Conservation (phyloP, 2,113 vertebrate species). For the Cinclus cinclus region DNA sequence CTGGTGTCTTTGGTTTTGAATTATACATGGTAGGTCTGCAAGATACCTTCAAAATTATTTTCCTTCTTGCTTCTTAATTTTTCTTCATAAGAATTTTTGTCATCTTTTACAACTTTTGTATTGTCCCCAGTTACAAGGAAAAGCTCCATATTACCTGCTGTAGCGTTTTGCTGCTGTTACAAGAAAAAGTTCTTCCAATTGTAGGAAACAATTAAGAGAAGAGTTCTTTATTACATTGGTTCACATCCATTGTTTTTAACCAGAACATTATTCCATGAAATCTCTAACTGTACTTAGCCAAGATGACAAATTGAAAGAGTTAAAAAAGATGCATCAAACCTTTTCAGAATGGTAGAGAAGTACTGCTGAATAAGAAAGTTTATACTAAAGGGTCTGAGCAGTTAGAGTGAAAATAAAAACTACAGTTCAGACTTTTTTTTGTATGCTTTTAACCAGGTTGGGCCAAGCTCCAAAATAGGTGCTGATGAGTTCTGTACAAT, state of each 20-base stretch:
- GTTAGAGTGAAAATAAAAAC: neutral
- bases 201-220: neutral
- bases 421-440: neutral
- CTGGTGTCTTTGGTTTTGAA: neutral
- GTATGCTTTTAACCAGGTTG: neutral
- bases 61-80: neutral
- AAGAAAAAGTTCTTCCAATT: neutral
- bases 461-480: neutral
- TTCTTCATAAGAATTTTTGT: neutral
- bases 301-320: neutral
- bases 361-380: neutral
- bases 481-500: neutral
- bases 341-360: neutral
- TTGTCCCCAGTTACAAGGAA: neutral
- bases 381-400: neutral
- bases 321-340: neutral
- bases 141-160: neutral
- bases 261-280: neutral
- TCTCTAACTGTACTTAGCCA: neutral
- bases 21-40: neutral
- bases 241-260: neutral
- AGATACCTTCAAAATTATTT: neutral
- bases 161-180: neutral
- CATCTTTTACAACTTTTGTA: neutral
- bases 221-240: neutral